These are phyloP conservation scores for Iphiclides podalirius DNA, from an alignment of 2,888 invertebrate genomes.

Conservation along the genomic window DNA sequence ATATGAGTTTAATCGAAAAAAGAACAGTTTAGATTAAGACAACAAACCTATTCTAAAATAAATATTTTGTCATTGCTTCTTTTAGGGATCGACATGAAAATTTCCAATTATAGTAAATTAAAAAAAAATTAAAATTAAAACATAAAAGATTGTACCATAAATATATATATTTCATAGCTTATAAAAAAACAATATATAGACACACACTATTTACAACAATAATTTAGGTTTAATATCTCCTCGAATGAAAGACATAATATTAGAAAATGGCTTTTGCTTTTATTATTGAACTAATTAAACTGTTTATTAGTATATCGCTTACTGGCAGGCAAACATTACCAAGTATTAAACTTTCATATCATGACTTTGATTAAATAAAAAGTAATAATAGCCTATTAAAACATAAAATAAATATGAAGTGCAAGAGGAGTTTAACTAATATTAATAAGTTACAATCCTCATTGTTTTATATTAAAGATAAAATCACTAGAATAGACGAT, in stretches of 20 bases:
- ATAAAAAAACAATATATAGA: slow-evolving; percentile 18
- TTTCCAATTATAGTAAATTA: too few species aligned
- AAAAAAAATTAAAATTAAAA: slow-evolving; percentile 5
- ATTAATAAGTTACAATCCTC: slow-evolving; percentile 10
- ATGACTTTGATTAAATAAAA: slow-evolving; percentile 3
- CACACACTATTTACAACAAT: slow-evolving; percentile 23
- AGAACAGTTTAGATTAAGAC: too few species aligned
- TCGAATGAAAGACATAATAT: slow-evolving; percentile 13
- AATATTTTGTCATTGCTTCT: too few species aligned
- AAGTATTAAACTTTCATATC: slow-evolving; percentile 1
- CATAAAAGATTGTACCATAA: slow-evolving; percentile 14
- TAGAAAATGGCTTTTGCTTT: neutral
- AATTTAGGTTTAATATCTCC: slow-evolving; percentile 3
- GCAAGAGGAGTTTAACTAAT: neutral
- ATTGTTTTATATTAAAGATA: neutral
- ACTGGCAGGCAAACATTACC: neutral
- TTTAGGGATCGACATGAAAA: too few species aligned
- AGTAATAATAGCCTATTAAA: neutral
- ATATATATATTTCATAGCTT: slow-evolving; percentile 17
- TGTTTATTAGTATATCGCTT: neutral
- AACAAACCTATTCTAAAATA: too few species aligned
- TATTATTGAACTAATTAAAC: too few species aligned
- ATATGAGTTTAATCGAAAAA: too few species aligned
- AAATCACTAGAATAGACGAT: too few species aligned
- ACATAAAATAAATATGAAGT: slow-evolving; percentile 20